A percentile compares a stretch with the other conserved stretches of the same genome.
Evolutionary conservation across 2,113 vertebrate genomes (phyloP).

Genomic region (Rhipidura dahli): DNA sequence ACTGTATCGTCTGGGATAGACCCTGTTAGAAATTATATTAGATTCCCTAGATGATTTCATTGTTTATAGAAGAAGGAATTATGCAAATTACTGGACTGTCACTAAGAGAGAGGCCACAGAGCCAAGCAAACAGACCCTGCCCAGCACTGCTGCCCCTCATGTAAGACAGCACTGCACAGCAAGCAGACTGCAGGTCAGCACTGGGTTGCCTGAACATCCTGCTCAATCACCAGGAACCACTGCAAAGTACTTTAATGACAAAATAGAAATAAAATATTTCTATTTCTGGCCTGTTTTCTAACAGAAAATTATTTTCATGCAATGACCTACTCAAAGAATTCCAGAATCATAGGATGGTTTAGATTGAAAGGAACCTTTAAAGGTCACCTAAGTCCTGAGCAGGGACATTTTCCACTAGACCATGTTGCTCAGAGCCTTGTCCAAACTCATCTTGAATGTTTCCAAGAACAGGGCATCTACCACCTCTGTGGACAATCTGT

Average conservation of each 20-base stretch:
- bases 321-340: neutral
- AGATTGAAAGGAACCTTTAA: neutral
- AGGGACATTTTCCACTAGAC: neutral
- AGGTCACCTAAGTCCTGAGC: neutral
- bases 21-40: neutral
- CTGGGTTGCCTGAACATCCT: neutral
- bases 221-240: neutral
- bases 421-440: neutral
- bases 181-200: neutral
- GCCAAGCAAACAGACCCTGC: neutral
- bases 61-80: neutral
- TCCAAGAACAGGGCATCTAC: neutral
- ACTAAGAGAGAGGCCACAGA: neutral
- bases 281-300: neutral
- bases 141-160: neutral
- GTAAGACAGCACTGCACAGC: neutral
- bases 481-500: neutral
- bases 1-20: neutral
- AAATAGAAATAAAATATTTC: neutral
- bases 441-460: neutral
- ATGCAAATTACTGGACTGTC: neutral
- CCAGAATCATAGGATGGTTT: neutral
- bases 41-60: neutral
- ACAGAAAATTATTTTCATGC: neutral
- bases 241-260: neutral